Evolutionary conservation across 64 coral and sea anemone species (phyloP), one percentile per base, ranked within the genome.

Genomic region (Dendronephthya gigantea): DNA sequence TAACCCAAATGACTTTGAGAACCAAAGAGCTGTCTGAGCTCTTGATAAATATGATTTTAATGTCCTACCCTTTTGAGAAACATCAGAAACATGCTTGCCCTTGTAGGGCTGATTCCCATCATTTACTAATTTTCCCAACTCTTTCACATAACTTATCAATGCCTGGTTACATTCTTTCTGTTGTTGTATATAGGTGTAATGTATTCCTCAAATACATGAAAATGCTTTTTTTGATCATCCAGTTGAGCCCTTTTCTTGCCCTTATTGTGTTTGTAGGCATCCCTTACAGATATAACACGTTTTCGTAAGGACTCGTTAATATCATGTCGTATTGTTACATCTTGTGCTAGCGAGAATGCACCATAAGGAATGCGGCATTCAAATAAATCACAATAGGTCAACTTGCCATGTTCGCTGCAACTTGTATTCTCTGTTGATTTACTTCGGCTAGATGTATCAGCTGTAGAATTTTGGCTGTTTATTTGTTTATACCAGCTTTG

Each of bases 11-110:
- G 9, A 27, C 9, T 74, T 74, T 30, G 68, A 74, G 9, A 74
- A 74, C 1, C 68, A 74, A 74, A 74, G 68, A 30, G 68, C 68
- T 74, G 68, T 74, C 68, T 74, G 68, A 74, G 68, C 68, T 28
- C 68, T 27, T 1, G 0, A 74, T 74, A 74, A 74, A 1, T 74
- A 74, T 74, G 68, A 12, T 28, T 74, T 74, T 8, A 74, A 74
- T 30, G 68, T 74, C 30, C 68, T 74, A 74, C 32, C 6, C 30
- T 74, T 74, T 27, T 74, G 2, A 12, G 68, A 27, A 27, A 35
- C 32, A 25, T 74, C 68, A 74, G 68, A 74, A 74, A 74, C 30
- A 74, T 27, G 13, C 68, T 74, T 74, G n/a, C 68, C 68, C 68
- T 9, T 74, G 68, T 74, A 74, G 13, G 68, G 68, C 32, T 74